These are phyloP conservation scores for Halcyon malimbica DNA, from an alignment of 2,113 vertebrate species.

Conservation along the genomic window DNA sequence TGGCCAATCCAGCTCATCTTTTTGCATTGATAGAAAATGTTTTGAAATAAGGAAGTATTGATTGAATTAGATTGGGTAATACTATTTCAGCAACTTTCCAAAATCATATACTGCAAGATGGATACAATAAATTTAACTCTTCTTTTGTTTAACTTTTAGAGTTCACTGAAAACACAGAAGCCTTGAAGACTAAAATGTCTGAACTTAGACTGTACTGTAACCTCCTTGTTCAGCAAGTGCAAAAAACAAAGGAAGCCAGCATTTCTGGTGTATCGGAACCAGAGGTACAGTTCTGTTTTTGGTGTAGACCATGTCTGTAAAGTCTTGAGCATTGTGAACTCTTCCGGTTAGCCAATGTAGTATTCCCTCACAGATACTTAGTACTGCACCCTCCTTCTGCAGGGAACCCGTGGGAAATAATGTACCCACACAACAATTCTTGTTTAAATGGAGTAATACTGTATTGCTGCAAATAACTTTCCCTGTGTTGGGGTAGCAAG, in stretches of 20 bases:
- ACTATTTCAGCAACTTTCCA: background rate
- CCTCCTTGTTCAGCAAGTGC: slow-evolving; percentile 96
- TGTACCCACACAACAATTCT: background rate
- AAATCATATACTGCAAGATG: background rate
- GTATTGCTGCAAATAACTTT: background rate
- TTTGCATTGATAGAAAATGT: background rate
- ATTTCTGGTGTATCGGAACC: slow-evolving; percentile 50
- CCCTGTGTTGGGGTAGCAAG: background rate
- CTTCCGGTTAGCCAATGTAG: background rate
- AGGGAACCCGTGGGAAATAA: background rate
- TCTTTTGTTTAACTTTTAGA: slow-evolving; percentile 75
- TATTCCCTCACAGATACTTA: background rate
- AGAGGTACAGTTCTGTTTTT: slow-evolving; percentile 64
- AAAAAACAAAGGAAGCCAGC: slow-evolving; percentile 84
- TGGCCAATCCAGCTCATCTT: background rate
- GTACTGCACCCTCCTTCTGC: background rate
- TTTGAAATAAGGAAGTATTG: background rate
- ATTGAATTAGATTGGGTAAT: background rate
- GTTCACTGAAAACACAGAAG: slow-evolving; percentile 93
- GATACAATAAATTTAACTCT: background rate
- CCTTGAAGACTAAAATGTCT: slow-evolving; percentile 95
- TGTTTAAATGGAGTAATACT: background rate
- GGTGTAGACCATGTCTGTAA: background rate
- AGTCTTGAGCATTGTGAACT: background rate
- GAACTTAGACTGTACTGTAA: slow-evolving; percentile 96